phyloP scores from a whole-genome alignment of 2,888 invertebrate species.

The Xestia c-nigrum region DNA sequence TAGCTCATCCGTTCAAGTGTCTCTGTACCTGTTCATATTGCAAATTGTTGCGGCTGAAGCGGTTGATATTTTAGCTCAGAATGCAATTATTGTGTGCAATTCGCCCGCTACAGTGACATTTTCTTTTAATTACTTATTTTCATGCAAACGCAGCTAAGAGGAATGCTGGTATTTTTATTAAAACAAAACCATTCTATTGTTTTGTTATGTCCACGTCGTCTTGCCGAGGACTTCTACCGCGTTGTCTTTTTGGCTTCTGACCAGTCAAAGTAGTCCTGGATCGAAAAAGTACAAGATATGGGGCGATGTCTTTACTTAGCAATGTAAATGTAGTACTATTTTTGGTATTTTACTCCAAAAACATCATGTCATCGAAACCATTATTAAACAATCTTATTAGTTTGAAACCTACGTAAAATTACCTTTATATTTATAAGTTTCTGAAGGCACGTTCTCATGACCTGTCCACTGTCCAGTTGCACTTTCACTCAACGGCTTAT shows the following conservation, averaged over 20 bases:
- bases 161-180: no score
- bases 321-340: neutral
- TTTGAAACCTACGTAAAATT: neutral
- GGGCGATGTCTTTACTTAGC: neutral
- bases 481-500: constrained; percentile 55
- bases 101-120: neutral
- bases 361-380: neutral
- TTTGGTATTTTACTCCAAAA: neutral
- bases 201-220: neutral
- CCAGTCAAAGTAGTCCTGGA: neutral
- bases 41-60: neutral
- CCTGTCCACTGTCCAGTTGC: constrained; percentile 16
- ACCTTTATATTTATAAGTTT: neutral
- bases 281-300: neutral
- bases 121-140: constrained; percentile 1
- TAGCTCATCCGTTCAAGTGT: neutral
- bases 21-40: neutral
- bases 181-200: neutral
- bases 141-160: neutral
- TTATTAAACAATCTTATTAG: neutral
- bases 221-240: neutral
- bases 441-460: constrained; percentile 19
- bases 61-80: neutral
- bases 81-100: constrained; percentile 5
- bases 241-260: neutral